Base-by-base conservation (phyloP, 1,140 invertebrate species). In the Nephotettix cincticeps region DNA sequence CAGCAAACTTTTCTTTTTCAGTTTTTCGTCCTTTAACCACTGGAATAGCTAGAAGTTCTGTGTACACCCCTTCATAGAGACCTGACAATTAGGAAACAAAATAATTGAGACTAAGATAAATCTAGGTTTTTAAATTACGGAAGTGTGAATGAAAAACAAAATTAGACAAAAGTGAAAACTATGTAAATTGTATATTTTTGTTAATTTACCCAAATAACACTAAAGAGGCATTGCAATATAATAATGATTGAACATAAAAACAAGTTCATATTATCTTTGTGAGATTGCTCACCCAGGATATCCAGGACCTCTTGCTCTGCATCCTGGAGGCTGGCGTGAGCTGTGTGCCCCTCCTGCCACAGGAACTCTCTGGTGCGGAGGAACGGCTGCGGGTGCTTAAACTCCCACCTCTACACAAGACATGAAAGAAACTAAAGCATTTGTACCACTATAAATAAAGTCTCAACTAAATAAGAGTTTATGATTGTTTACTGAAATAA, bases 321-420 rank as follows among this genome's bases (percentile, higher is more conserved):
- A 76, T 98, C 96, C 45, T 90, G 81, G 76, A 88, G 83, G 0
- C 83, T 88, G 0, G 94, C 91, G 84, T 92, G 98, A 6, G 97
- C 98, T 2, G 96, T 94, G 81, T 99, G 98, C 1, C 98, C 98
- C 85, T 99, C 98, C 85, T 99, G 98, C 98, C 98, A 99, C 0
- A 99, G 85, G 84, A 99, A 99, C 84, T 99, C 98, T 72, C 98
- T 86, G 0, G 98, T 99, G 43, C 98, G 85, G 25, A 99, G 81
- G 83, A 99, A 99, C 3, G 98, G 98, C 79, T 98, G 97, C 1
- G 98, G 98, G 84, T 99, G 97, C 81, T 99, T 99, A 81, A 99
- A 99, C 84, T 99, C 98, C 98, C 98, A 99, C 78, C 98, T 87
- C 93, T 97, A 75, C 14, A 79, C 78, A 75, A 77, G n/a, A n/a